Conservation (phyloP, 2,797 vertebrate genomes). For the Botia almorhae region DNA sequence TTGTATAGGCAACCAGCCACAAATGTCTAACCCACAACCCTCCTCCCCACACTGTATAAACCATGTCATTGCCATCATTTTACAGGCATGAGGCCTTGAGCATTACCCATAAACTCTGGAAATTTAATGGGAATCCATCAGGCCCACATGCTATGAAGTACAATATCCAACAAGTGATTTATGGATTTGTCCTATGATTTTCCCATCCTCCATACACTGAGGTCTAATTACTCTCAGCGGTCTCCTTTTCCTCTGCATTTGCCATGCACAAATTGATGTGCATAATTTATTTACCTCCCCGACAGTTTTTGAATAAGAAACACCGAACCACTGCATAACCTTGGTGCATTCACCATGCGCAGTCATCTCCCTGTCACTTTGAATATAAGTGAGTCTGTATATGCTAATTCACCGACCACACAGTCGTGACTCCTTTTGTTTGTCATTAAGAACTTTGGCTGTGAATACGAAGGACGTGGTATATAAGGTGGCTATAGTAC, state of each 20-base stretch:
- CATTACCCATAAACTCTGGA: conserved; percentile 58
- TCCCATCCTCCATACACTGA: conserved; percentile 62
- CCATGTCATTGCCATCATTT: conserved; percentile 51
- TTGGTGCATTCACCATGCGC: conserved; percentile 61
- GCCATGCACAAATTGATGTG: conserved; percentile 66
- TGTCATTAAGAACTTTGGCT: conserved; percentile 36
- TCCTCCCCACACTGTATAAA: conserved; percentile 19
- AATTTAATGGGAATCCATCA: conserved; percentile 59
- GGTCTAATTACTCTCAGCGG: conserved; percentile 71
- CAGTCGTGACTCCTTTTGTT: conserved; percentile 46
- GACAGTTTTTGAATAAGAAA: conserved; percentile 73
- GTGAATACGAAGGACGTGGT: neutral
- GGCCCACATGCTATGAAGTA: conserved; percentile 57
- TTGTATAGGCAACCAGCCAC: conserved; percentile 51
- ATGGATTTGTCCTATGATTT: conserved; percentile 64
- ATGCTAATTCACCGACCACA: conserved; percentile 56
- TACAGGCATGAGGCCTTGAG: conserved; percentile 48
- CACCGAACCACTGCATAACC: conserved; percentile 68
- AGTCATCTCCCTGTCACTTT: conserved; percentile 62
- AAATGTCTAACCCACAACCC: conserved; percentile 34
- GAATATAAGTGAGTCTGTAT: conserved; percentile 59
- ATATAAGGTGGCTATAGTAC: neutral
- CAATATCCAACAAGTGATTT: conserved; percentile 69
- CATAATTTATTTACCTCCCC: conserved; percentile 73
- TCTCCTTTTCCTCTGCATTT: conserved; percentile 51